Percentiles rank a stretch among this genome's conserved stretches.
phyloP scores from a whole-genome alignment of 2,113 vertebrate genomes.

The Cyanoderma ruficeps region DNA sequence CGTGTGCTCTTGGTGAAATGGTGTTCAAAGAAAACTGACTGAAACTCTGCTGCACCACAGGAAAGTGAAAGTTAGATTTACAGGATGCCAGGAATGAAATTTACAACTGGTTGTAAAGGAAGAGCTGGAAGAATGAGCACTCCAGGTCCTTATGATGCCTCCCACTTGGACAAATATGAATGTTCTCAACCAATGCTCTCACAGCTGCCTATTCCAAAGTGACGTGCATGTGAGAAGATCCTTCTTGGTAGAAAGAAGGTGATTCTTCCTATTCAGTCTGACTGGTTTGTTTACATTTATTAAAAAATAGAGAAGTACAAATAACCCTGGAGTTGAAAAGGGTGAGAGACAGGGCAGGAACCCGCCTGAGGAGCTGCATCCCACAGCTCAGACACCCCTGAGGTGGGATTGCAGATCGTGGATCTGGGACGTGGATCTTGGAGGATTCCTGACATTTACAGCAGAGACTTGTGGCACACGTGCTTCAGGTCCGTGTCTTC shows the following conservation, averaged over 20 bases:
- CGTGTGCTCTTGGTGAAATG: background rate
- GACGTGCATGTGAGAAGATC: background rate
- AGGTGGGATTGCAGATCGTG: background rate
- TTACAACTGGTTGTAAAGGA: background rate
- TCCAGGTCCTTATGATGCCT: background rate
- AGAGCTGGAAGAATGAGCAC: background rate
- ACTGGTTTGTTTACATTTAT: background rate
- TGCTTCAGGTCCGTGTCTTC: background rate
- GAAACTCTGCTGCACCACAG: background rate
- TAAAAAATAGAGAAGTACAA: background rate
- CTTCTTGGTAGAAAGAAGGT: background rate
- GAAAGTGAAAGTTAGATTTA: background rate
- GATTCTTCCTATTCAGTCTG: background rate
- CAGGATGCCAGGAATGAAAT: background rate
- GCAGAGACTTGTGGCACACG: background rate
- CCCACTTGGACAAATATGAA: background rate
- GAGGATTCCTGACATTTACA: background rate
- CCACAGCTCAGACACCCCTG: background rate
- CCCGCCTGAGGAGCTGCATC: background rate
- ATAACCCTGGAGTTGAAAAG: background rate
- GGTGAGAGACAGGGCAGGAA: background rate
- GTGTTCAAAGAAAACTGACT: background rate
- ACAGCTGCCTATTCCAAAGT: background rate
- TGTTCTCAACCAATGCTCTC: background rate
- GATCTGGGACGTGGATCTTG: background rate